Evolutionary conservation across 2,797 vertebrate species (phyloP), one percentile per base, ranked within the genome.

Genomic region (Hybognathus amarus): DNA sequence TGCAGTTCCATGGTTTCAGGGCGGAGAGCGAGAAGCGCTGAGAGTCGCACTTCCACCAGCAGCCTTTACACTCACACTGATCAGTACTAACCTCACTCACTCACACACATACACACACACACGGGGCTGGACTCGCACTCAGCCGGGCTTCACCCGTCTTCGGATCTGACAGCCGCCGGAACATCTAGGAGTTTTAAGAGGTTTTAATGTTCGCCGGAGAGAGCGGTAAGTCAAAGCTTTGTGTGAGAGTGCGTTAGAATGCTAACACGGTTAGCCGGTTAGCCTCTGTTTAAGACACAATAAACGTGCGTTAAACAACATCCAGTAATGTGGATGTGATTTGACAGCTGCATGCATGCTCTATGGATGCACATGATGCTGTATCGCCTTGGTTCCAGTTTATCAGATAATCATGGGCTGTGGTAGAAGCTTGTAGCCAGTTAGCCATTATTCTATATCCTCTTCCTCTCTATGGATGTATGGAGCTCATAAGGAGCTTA

Each of bases 131-230:
- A 82, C 50, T 68, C 47, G 36, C 63, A 77, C 64, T 42, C 81
- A 68, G 47, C 47, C 73, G 74, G 81, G 81, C 24, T 40, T 30
- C 76, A 59, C n/a, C 50, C 50, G 73, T 68, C 73, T 33, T 30
- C 45, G 36, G n/a, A 59, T 45, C 73, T n/a, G n/a, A n/a, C 71
- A 42, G n/a, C 79, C 42, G 9, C 38, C 42, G 68, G 50, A 42
- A 24, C 13, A 61, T 70, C 70, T 38, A 30, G 64, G 30, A 67
- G 40, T 85, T 77, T 71, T 8, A 42, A 18, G 45, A 22, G 64
- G 79, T 87, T 90, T 92, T 79, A 81, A 91, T 91, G 93, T 87
- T 89, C 85, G 86, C 87, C 80, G 83, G 80, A 87, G 88, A 79
- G 80, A 87, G 90, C 76, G 90, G 91, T 91, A 90, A 92, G 92